phyloP scores from a whole-genome alignment of 1,140 invertebrate genomes.

The Pantala flavescens region DNA sequence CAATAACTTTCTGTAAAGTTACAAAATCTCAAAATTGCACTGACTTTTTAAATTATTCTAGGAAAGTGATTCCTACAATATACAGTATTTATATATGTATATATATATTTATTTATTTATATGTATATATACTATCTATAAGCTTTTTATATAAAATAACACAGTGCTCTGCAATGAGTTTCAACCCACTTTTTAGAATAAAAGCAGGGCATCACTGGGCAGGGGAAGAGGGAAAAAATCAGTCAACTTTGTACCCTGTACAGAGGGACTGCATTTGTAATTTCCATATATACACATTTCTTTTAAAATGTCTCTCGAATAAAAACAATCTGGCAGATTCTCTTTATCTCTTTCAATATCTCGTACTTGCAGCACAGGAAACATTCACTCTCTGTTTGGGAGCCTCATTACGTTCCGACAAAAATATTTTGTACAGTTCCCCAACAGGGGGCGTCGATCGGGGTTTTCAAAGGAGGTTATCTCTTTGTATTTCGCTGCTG shows the following conservation, averaged over 20 bases:
- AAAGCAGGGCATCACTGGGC: background rate
- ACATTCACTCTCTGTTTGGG: background rate
- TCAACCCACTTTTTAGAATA: background rate
- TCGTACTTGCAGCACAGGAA: background rate
- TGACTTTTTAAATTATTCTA: slow-evolving; percentile 11
- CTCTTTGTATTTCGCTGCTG: background rate
- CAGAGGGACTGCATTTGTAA: background rate
- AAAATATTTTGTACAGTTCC: no score
- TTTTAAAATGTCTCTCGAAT: background rate
- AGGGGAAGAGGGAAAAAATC: slow-evolving; percentile 1
- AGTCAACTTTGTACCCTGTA: slow-evolving; percentile 5
- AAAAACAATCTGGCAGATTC: background rate
- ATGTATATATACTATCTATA: slow-evolving; percentile 5
- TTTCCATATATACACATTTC: background rate
- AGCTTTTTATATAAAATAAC: slow-evolving; percentile 11
- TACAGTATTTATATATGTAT: slow-evolving; percentile 11
- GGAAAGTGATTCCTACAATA: slow-evolving; percentile 6
- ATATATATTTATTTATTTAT: background rate
- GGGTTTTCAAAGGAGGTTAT: no score
- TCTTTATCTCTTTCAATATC: background rate
- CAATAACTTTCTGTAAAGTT: slow-evolving; percentile 8
- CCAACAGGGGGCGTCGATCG: no score
- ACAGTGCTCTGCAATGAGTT: background rate
- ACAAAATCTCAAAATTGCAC: slow-evolving; percentile 6
- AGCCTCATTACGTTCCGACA: background rate